Conservation (phyloP, 2,797 vertebrate genomes). For the Esox masquinongy region DNA sequence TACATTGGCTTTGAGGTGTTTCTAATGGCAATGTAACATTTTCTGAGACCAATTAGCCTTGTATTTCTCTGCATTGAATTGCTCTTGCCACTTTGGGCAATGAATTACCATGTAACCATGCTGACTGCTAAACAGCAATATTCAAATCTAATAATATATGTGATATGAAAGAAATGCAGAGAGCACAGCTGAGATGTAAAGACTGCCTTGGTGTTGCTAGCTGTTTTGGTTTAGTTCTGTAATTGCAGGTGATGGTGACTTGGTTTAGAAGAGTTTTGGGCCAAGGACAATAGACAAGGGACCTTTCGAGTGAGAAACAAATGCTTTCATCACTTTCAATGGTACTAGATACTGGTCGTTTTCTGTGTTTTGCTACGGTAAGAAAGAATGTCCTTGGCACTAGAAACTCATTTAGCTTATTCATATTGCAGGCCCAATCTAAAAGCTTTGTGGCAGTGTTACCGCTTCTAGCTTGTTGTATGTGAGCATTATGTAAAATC, state of each 20-base stretch:
- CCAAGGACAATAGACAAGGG: conserved; percentile 30
- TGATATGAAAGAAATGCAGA: not conserved
- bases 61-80: not conserved
- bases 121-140: not conserved
- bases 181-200: not conserved
- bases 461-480: conserved; percentile 35
- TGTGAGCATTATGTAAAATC: conserved; percentile 31
- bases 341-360: conserved; percentile 27
- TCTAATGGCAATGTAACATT: conserved; percentile 10
- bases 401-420: conserved; percentile 33
- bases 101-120: not conserved
- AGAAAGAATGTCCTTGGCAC: conserved; percentile 38
- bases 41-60: not conserved
- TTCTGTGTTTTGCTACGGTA: conserved; percentile 34
- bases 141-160: not conserved
- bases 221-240: not conserved
- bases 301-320: conserved; percentile 26
- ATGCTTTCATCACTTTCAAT: conserved; percentile 7
- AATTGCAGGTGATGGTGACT: not conserved
- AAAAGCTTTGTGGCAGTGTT: conserved; percentile 33
- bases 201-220: not conserved
- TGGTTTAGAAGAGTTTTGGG: conserved; percentile 18
- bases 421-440: conserved; percentile 36
- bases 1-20: not conserved
- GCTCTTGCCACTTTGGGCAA: not conserved